Percentiles rank a stretch among this genome's conserved stretches.
phyloP scores from a whole-genome alignment of 2,888 invertebrate genomes.

The Polydrusus cervinus region DNA sequence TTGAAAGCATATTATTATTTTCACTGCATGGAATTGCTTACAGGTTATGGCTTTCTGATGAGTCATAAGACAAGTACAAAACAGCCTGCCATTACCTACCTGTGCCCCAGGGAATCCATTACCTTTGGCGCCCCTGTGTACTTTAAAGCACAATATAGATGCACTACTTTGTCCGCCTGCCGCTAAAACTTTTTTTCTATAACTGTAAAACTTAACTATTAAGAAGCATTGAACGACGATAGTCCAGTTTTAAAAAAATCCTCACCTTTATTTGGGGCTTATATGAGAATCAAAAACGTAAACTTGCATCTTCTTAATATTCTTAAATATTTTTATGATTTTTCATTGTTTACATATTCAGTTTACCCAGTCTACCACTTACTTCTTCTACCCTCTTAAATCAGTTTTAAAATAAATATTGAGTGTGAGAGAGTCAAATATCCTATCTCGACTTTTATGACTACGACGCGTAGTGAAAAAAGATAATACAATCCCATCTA shows the following conservation, averaged over 20 bases:
- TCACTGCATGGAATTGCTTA: too few relatives aligned
- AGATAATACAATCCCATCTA: slow-evolving; percentile 38
- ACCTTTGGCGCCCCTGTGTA: too few relatives aligned
- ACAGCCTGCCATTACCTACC: too few relatives aligned
- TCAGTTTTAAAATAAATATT: slow-evolving; percentile 34
- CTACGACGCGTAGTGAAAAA: slow-evolving; percentile 26
- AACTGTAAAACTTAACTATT: too few relatives aligned
- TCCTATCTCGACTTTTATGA: slow-evolving; percentile 29
- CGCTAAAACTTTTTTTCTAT: too few relatives aligned
- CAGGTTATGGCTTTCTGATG: too few relatives aligned
- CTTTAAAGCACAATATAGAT: too few relatives aligned
- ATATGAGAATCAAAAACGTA: not conserved
- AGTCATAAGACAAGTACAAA: too few relatives aligned
- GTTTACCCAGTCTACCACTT: slow-evolving; percentile 8
- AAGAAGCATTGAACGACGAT: too few relatives aligned
- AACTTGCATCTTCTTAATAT: slow-evolving; percentile 9
- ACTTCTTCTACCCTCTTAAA: slow-evolving; percentile 15
- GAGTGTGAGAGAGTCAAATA: slow-evolving; percentile 29
- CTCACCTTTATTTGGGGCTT: not conserved
- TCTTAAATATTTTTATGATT: slow-evolving; percentile 6
- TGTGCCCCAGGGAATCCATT: too few relatives aligned
- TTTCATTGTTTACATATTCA: slow-evolving; percentile 13
- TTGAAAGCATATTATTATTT: too few relatives aligned
- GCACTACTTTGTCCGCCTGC: too few relatives aligned
- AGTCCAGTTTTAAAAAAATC: not conserved